These are phyloP conservation scores for Nasonia longicornis DNA, from an alignment of 1,140 invertebrate genomes.

Conservation along the genomic window DNA sequence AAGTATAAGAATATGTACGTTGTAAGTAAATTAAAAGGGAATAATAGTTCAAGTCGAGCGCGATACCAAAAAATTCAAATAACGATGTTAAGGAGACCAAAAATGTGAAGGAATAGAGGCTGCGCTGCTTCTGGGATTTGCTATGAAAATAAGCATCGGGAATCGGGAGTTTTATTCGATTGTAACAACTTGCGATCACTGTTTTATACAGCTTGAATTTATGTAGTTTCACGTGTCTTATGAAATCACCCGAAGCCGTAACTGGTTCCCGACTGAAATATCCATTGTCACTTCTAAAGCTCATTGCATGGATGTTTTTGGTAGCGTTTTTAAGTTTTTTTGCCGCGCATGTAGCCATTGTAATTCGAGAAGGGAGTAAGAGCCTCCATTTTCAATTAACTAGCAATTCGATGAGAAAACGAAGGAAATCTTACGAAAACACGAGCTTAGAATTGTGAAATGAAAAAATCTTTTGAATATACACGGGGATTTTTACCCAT, in stretches of 20 bases:
- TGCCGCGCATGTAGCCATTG: neutral
- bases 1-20: neutral
- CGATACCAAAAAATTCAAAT: conserved; percentile 5
- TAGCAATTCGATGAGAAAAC: neutral
- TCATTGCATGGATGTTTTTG: conserved; percentile 10
- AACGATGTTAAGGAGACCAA: conserved; percentile 19
- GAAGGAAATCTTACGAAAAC: neutral
- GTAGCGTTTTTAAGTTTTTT: neutral
- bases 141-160: neutral
- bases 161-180: neutral
- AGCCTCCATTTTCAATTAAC: neutral
- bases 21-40: conserved; percentile 2
- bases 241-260: neutral
- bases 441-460: neutral
- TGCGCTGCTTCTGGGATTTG: neutral
- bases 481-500: neutral
- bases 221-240: neutral
- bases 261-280: conserved; percentile 7
- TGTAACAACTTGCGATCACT: neutral
- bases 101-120: conserved; percentile 4
- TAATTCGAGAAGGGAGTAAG: neutral
- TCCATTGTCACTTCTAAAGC: neutral
- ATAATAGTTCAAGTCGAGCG: conserved; percentile 9
- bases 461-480: neutral
- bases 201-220: neutral